Evolutionary conservation across 2,113 vertebrate genomes (phyloP).

Genomic region (Chloroceryle aenea): DNA sequence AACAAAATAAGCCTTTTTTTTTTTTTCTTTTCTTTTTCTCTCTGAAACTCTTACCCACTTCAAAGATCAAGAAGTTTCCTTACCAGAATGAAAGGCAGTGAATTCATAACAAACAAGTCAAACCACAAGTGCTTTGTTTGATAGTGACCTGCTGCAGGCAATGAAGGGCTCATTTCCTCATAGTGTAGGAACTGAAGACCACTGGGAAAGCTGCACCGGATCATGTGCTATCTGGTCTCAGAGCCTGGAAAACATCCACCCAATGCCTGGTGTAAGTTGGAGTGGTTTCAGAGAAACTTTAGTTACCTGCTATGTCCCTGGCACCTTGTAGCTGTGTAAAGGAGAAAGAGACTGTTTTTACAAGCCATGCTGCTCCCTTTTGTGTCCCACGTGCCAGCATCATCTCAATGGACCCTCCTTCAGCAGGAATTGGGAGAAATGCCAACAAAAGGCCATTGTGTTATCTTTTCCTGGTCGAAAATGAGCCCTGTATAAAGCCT

Average conservation of each 20-base stretch:
- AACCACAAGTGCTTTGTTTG: neutral
- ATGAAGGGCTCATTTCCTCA: neutral
- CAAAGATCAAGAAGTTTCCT: conserved; percentile 21
- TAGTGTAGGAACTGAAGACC: neutral
- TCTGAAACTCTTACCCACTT: neutral
- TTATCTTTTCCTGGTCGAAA: neutral
- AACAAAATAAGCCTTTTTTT: neutral
- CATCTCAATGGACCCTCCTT: neutral
- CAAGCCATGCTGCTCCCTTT: neutral
- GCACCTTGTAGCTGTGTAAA: neutral
- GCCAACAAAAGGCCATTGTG: neutral
- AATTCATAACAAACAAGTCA: conserved; percentile 47
- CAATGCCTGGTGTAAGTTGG: neutral
- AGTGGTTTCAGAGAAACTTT: neutral
- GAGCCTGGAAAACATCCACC: neutral
- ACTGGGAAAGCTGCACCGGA: neutral
- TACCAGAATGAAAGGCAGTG: neutral
- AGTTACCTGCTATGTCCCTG: neutral
- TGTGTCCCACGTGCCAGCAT: neutral
- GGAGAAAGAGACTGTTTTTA: neutral
- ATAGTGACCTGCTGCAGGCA: neutral
- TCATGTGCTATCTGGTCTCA: neutral
- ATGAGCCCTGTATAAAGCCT: neutral
- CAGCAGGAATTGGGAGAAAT: neutral
- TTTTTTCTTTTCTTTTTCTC: too few relatives aligned